Conservation (phyloP, 1,140 invertebrate genomes). For the Bombus waltoni region DNA sequence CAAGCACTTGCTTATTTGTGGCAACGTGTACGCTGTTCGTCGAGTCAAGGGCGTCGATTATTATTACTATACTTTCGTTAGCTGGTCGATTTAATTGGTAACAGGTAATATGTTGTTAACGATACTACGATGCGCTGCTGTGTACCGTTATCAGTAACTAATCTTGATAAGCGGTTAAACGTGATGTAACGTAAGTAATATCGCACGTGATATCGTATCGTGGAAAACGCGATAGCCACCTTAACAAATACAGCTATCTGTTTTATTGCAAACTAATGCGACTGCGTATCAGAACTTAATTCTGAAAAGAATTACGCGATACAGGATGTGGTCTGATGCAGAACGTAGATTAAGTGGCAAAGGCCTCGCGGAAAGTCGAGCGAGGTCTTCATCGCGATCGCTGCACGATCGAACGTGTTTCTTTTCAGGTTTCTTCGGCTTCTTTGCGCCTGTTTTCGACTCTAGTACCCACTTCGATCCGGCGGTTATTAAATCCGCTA, state of each 20-base stretch:
- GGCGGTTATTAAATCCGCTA: too few relatives aligned
- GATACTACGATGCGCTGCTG: background rate
- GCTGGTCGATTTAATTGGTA: background rate
- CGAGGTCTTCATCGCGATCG: constrained; percentile 4
- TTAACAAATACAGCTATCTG: background rate
- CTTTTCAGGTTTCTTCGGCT: constrained; percentile 24
- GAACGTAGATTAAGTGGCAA: too few relatives aligned
- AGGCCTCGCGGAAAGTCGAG: constrained; percentile 5
- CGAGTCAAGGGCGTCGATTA: background rate
- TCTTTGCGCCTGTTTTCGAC: background rate
- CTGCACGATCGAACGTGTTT: constrained; percentile 40
- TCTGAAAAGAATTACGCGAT: background rate
- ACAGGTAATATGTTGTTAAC: background rate
- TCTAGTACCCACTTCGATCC: too few relatives aligned
- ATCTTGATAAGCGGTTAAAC: background rate
- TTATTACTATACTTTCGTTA: background rate
- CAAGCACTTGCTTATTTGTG: too few relatives aligned
- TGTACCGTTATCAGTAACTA: background rate
- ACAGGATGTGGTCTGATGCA: too few relatives aligned
- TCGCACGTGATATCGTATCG: background rate
- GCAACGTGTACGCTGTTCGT: too few relatives aligned
- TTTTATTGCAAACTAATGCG: background rate
- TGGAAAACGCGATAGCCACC: background rate
- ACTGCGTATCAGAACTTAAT: background rate
- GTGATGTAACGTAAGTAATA: background rate